Evolutionary conservation across 2,888 invertebrate species (phyloP).

Genomic region (Heteromyza rotundicornis): DNA sequence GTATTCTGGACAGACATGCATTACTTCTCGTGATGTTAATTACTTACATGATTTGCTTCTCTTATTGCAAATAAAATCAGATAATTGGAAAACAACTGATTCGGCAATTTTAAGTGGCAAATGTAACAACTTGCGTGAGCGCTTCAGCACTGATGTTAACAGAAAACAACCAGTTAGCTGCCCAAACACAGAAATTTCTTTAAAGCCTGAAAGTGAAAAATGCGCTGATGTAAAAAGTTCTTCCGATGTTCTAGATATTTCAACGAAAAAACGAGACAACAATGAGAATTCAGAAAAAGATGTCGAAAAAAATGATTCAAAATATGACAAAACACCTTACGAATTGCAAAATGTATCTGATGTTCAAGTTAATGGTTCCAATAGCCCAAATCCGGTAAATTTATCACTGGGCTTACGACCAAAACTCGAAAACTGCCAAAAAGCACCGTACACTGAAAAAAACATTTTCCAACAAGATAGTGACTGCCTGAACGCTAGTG

Average conservation of each 20-base stretch:
- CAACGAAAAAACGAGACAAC: slow-evolving; percentile 24
- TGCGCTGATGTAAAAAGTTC: slow-evolving; percentile 28
- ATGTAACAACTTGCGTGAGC: slow-evolving; percentile 41
- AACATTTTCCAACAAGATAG: slow-evolving; percentile 57
- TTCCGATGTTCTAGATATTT: slow-evolving; percentile 33
- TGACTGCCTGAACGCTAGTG: slow-evolving; percentile 35
- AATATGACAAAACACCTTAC: slow-evolving; percentile 44
- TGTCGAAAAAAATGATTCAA: slow-evolving; percentile 44
- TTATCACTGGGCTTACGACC: slow-evolving; percentile 71
- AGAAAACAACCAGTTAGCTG: slow-evolving; percentile 20
- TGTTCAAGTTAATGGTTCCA: slow-evolving; percentile 59
- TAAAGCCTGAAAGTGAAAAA: slow-evolving; percentile 19
- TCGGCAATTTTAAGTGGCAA: slow-evolving; percentile 54
- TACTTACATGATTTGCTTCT: slow-evolving; percentile 84
- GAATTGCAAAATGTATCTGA: slow-evolving; percentile 47
- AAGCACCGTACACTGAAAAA: slow-evolving; percentile 61
- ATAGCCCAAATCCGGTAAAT: slow-evolving; percentile 85
- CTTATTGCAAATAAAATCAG: slow-evolving; percentile 83
- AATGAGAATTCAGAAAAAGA: slow-evolving; percentile 62
- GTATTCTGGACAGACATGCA: slow-evolving; percentile 81
- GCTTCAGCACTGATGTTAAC: slow-evolving; percentile 24
- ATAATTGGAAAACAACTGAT: slow-evolving; percentile 71
- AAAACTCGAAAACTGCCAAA: slow-evolving; percentile 62
- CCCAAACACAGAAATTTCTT: slow-evolving; percentile 17
- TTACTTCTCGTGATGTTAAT: slow-evolving; percentile 71